Evolutionary conservation across 2,888 invertebrate species (phyloP).

Genomic region (Pheosia gnoma): DNA sequence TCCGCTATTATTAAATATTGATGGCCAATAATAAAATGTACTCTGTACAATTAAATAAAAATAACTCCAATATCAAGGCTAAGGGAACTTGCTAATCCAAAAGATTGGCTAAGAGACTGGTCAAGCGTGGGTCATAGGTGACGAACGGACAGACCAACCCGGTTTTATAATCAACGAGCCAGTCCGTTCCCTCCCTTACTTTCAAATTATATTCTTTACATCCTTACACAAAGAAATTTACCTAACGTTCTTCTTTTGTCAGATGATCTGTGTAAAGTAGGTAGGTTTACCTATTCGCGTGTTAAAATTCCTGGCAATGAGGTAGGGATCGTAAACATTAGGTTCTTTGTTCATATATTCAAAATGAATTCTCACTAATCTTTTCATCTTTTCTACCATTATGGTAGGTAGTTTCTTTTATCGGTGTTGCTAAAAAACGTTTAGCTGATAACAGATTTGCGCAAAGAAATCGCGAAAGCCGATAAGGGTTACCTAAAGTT

Average conservation of each 20-base stretch:
- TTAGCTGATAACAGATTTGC: slow-evolving; percentile 24
- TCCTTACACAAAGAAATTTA: slow-evolving; percentile 20
- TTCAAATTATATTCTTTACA: slow-evolving; percentile 27
- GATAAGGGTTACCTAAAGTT: slow-evolving; percentile 32
- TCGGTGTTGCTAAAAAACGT: slow-evolving; percentile 27
- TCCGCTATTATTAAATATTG: too few relatives aligned
- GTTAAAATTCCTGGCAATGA: slow-evolving; percentile 28
- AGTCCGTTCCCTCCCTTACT: slow-evolving; percentile 38
- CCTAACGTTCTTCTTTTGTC: slow-evolving; percentile 24
- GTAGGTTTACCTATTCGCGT: slow-evolving; percentile 25
- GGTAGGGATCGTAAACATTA: slow-evolving; percentile 11
- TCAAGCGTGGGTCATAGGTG: slow-evolving; percentile 81
- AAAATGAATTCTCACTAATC: slow-evolving; percentile 21
- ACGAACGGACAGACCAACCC: slow-evolving; percentile 73
- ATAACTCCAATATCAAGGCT: slow-evolving; percentile 44
- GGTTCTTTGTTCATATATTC: slow-evolving; percentile 20
- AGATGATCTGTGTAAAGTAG: slow-evolving; percentile 24
- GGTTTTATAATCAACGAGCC: slow-evolving; percentile 52
- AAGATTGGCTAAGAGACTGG: slow-evolving; percentile 61
- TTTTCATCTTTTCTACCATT: slow-evolving; percentile 40
- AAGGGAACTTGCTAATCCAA: slow-evolving; percentile 58
- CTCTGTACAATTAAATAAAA: too few relatives aligned
- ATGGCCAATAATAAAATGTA: too few relatives aligned
- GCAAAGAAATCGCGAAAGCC: slow-evolving; percentile 16
- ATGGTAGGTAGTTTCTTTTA: slow-evolving; percentile 34